Base-by-base conservation (phyloP, 2,113 vertebrate genomes). In the Alligator mississippiensis region DNA sequence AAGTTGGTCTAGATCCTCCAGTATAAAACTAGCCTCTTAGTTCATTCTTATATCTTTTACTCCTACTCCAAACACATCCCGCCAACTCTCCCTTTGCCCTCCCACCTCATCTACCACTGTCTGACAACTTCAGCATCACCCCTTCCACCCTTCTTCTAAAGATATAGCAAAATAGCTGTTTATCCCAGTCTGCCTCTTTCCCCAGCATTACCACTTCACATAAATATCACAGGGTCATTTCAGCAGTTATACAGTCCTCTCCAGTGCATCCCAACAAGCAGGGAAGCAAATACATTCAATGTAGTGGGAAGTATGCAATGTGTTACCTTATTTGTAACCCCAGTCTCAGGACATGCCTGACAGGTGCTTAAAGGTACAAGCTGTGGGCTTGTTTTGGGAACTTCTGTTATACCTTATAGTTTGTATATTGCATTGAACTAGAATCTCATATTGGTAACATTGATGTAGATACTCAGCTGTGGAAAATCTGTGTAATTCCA, bases 321-420 rank as follows among this genome's bases (percentile, higher is more conserved):
- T 1, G 5, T 81, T 58, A 68, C 79, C 84, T 28, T 66, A 22
- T 14, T 80, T n/a, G 79, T 4, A 57, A 83, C 55, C 0, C 0
- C 1, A 75, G 58, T 10, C 27, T 18, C 10, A 21, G 30, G 25
- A 54, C 14, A 14, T 25, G 9, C 82, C 30, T n/a, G 61, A 70
- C 27, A 82, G 89, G 9, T 62, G 9, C 16, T 83, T 90, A 68
- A 81, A 87, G 80, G 84, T 28, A 17, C 68, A 27, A 78, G 28
- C 1, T n/a, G 24, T 80, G 72, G 47, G 14, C 6, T 24, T 77
- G 47, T 34, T 54, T 24, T 9, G 16, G 57, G 76, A 22, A 34
- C 76, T n/a, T 4, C 9, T 30, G 11, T 11, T 30, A 30, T 21
- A 19, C 28, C 18, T 34, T 34, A 77, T 4, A 25, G 19, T 72